Base-by-base conservation (phyloP, 2,888 invertebrate genomes). In the Exocentrus adspersus region DNA sequence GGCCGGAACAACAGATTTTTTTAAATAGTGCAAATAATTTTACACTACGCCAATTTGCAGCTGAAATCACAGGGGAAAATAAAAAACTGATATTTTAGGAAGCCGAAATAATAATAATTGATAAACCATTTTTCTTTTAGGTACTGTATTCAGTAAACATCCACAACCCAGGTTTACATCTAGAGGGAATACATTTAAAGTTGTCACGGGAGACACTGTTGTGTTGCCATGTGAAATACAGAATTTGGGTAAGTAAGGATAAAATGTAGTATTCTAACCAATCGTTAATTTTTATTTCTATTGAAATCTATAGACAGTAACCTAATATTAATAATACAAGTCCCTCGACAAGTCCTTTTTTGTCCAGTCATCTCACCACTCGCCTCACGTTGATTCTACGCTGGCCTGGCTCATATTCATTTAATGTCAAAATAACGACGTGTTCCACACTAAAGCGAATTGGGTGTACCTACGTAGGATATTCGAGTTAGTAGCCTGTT, bases 161-260 rank as follows among this genome's bases (percentile, higher is more conserved):
- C 70, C 71, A n/a, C 46, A 59, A 12, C 92, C 92, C 0, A 85
- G 90, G 76, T 92, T 93, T 79, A 81, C 92, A 69, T 91, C 92
- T 0, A 85, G 90, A 19, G 91, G 92, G 0, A 92, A 91, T 78
- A 90, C 91, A 5, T 92, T 91, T 83, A 85, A 91, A 71, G 91
- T 91, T 0, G 91, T 92, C 46, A 89, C 90, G 1, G 92, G 92
- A 3, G 92, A 93, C 79, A 91, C 92, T 0, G 85, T 93, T 52
- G 87, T 90, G 50, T 82, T 93, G 62, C 92, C 92, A 6, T 93
- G 92, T 74, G 91, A 92, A 82, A 92, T 92, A 9, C 91, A 92
- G 79, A 91, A 92, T 80, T 84, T 92, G 73, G 92, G 92, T 92
- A 82, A 88, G 72, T n/a, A n/a, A n/a, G n/a, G n/a, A n/a, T n/a